These are phyloP conservation scores for Pseudocheirus occidentalis DNA, from an alignment of 2,797 vertebrate genomes.

Conservation along the genomic window DNA sequence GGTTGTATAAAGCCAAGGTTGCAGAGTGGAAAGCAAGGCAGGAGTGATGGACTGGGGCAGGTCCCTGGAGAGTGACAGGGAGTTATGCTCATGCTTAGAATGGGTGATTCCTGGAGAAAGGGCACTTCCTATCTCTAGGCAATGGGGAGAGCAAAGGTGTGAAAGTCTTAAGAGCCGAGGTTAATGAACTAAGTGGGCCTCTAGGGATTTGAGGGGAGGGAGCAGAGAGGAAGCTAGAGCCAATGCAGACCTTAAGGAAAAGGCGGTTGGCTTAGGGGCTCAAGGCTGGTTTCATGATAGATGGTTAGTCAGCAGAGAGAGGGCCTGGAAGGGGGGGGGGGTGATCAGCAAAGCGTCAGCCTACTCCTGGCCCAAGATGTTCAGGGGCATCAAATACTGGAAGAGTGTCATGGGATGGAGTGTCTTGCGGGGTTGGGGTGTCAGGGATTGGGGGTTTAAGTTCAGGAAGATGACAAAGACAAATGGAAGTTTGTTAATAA, in stretches of 20 bases:
- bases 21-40: not conserved
- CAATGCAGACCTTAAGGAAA: not conserved
- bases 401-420: not conserved
- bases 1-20: not conserved
- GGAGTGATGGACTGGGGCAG: too few relatives aligned
- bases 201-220: not conserved
- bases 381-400: too few relatives aligned
- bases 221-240: not conserved
- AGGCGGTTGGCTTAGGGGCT: not conserved
- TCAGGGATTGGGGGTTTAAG: not conserved
- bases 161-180: too few relatives aligned
- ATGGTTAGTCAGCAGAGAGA: not conserved
- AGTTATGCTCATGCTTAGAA: not conserved
- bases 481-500: not conserved
- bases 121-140: too few relatives aligned
- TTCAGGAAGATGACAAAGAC: not conserved
- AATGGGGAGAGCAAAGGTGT: not conserved
- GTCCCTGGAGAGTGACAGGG: not conserved
- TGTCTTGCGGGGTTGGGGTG: not conserved
- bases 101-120: not conserved
- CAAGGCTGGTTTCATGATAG: not conserved
- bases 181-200: not conserved
- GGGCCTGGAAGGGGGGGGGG: not conserved
- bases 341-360: not conserved
- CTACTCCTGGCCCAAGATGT: not conserved